Base-by-base conservation (phyloP, 1,140 invertebrate species). In the Cotesia glomerata region DNA sequence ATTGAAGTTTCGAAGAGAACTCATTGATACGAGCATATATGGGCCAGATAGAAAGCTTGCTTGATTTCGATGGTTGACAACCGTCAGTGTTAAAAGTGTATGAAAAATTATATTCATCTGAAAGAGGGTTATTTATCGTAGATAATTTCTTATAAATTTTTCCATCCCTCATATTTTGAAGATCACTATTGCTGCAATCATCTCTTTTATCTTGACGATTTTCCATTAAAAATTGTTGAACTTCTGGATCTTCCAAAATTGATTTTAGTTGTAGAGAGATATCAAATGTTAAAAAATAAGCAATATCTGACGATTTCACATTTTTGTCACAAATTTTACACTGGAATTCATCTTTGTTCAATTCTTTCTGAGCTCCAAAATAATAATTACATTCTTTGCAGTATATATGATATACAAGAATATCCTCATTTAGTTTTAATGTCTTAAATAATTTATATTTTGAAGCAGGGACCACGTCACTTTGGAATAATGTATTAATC, bases 11-110 rank as follows among this genome's bases (percentile, higher is more conserved):
- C 34, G 69, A 70, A 35, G 72, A 69, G 5, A 76, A 39, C 64
- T 76, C 65, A 65, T 76, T 52, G 3, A 76, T 66, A 16, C 36
- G 61, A 4, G 63, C 7, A 51, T 73, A 77, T 26, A 77, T 72
- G 5, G 76, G 76, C 73, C 74, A 75, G 16, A 77, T 70, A 54
- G 67, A 39, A 8, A 69, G 18, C 3, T 71, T 73, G 45, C 76
- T 77, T 3, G 76, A 75, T 36, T 75, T 71, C 3, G 71, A 45
- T 13, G 69, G 64, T 75, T 75, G 68, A 32, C 76, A 77, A 8
- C 71, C 73, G 39, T 77, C 74, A 1, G 71, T 75, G 36, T 73
- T 77, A 26, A 75, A 73, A 39, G 58, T 64, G n/a, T 77, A 77
- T 5, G 68, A 73, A 4, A 77, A 73, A 64, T 77, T 61, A 54